Evolutionary conservation across 2,113 vertebrate species (phyloP).

Genomic region (Brevimyrus niger): DNA sequence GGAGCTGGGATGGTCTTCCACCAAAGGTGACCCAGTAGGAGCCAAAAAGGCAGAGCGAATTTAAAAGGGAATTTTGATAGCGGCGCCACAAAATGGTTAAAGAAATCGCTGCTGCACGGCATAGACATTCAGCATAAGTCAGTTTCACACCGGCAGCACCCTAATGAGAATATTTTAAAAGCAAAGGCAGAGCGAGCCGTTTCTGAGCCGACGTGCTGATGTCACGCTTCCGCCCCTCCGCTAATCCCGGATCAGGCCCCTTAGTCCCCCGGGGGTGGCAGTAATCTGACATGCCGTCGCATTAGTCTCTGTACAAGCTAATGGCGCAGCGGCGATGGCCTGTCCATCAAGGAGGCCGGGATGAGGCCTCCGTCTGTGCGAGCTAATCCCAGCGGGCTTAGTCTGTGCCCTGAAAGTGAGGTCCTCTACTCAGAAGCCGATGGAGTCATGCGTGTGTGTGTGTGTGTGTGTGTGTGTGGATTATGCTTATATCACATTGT

Average conservation of each 20-base stretch:
- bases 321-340: no score
- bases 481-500: no score
- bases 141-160: not conserved
- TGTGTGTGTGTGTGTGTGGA: not conserved
- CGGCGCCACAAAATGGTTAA: not conserved
- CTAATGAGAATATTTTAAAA: not conserved
- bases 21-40: not conserved
- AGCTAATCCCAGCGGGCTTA: not conserved
- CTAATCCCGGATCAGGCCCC: conserved; percentile 39
- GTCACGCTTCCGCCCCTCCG: not conserved
- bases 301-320: conserved; percentile 57
- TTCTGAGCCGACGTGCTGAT: not conserved
- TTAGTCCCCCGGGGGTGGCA: conserved; percentile 56
- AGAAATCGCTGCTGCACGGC: not conserved
- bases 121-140: not conserved
- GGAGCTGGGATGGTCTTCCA: not conserved
- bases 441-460: not conserved
- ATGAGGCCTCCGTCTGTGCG: not conserved
- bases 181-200: not conserved
- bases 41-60: not conserved
- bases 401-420: not conserved
- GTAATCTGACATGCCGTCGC: conserved; percentile 62
- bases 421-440: not conserved
- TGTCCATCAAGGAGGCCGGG: not conserved
- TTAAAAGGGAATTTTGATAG: not conserved